Evolutionary conservation across 1,140 invertebrate genomes (phyloP), one percentile per base, ranked within the genome.

Genomic region (Diplogasteroides magnus): DNA sequence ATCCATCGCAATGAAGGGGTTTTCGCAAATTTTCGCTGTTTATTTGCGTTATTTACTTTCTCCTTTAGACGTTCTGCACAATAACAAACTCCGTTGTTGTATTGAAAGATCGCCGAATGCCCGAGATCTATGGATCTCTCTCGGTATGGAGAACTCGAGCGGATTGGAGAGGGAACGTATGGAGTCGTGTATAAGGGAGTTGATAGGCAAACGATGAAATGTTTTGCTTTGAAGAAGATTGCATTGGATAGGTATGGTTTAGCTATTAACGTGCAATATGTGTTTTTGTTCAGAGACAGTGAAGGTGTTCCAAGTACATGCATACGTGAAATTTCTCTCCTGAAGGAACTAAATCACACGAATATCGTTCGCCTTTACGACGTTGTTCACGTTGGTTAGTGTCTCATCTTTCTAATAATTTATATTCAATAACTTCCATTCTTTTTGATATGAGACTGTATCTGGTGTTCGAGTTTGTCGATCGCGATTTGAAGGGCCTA

Each of bases 381-480:
- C 86, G 37, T 48, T 11, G 19, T 48, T 19, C 37, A 48, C 19
- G 19, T 6, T 11, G 37, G 37, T 48, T 11, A 48, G 37, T 11
- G 6, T 48, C 37, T 48, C 37, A 48, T 74, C 25, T 57, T 60
- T 69, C 37, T 62, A 60, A 32, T 59, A 28, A 15, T 63, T 58
- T 74, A 63, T n/a, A n/a, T n/a, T n/a, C n/a, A n/a, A n/a, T n/a
- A n/a, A n/a, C n/a, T n/a, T n/a, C 58, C 57, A 71, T 61, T 83
- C 85, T 90, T 89, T 71, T 85, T 96, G 93, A 96, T 86, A 92
- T 96, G 2, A 84, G 94, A 1, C 91, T 95, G 89, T 97, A 94
- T 84, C 85, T 98, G 64, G 93, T 98, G 61, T 99, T 99, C 86
- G 97, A 99, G 84, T 98, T 91, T 85, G 85, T 99, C 0, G 91